Base-by-base conservation (phyloP, 2,888 invertebrate genomes). In the Watsonalla cultraria region DNA sequence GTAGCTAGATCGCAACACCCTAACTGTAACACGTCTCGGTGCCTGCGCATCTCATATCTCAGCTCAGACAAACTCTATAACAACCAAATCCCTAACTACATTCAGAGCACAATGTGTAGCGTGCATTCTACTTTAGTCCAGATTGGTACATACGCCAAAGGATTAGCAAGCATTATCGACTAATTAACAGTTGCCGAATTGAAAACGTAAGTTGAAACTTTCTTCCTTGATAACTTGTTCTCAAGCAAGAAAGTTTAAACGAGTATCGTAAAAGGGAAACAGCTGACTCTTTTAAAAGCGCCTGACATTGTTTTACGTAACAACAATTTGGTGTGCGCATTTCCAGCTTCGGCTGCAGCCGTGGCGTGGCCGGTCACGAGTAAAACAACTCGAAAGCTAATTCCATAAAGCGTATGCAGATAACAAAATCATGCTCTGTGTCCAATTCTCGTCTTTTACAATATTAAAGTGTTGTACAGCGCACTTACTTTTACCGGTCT, bases 1-100 rank as follows among this genome's bases (percentile, higher is more conserved):
- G 66, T 68, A 73, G 75, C 65, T 72, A 68, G 74, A 68, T 65
- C 71, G 68, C 61, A 67, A 37, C 53, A 56, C 53, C 56, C 62
- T 85, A 84, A 84, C 84, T 82, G 85, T 84, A 80, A 69, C 61
- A 49, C 76, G 81, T 83, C 75, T 69, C 84, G 82, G 77, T 81
- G 66, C 64, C 62, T 75, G 80, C 55, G 52, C 54, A 46, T 51
- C 49, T 47, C 59, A 59, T 64, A 62, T 64, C 65, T 63, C 58
- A 51, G 56, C 56, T 56, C 54, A 55, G 55, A 54, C 59, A 57
- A 55, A 55, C 56, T 54, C 56, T 42, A 7, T 61, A 62, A 53
- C 57, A 51, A 47, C 42, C 52, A 59, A 52, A 54, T 52, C 42
- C 46, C 56, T 45, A 51, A 51, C 50, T 58, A 54, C 47, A 54